Evolutionary conservation across 2,113 vertebrate genomes (phyloP).

Genomic region (Sander lucioperca): DNA sequence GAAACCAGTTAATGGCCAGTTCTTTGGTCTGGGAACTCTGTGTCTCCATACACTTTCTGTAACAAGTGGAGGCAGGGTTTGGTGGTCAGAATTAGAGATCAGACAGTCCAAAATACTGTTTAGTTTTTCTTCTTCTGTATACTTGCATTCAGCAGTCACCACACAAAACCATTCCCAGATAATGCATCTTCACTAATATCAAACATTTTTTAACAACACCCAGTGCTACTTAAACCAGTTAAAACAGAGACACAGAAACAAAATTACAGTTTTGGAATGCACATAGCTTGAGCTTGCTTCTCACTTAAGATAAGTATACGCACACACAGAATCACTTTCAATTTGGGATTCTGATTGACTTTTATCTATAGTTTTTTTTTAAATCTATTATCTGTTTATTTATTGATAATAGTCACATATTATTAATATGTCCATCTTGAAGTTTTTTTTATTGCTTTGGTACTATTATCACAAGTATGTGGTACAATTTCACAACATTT

Average conservation of each 20-base stretch:
- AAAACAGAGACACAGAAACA: neutral
- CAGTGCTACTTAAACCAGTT: neutral
- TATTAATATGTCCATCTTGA: neutral
- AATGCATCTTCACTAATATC: neutral
- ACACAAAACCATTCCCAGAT: too few species aligned
- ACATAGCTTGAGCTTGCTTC: neutral
- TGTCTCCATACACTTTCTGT: neutral
- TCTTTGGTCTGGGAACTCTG: conserved; percentile 13
- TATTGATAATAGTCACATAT: neutral
- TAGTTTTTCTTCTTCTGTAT: neutral
- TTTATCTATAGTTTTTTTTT: neutral
- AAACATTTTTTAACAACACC: neutral
- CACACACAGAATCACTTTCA: neutral
- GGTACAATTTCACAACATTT: too few species aligned
- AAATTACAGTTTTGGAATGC: neutral
- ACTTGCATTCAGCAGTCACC: neutral
- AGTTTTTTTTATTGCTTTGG: too few species aligned
- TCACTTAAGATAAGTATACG: neutral
- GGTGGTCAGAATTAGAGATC: neutral
- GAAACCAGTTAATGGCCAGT: conserved; percentile 54
- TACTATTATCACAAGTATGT: too few species aligned
- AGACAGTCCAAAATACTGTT: neutral
- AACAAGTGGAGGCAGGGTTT: neutral
- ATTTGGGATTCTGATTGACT: neutral
- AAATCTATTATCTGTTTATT: too few species aligned